Evolutionary conservation across 2,888 invertebrate genomes (phyloP).

Genomic region (Lobophora halterata): DNA sequence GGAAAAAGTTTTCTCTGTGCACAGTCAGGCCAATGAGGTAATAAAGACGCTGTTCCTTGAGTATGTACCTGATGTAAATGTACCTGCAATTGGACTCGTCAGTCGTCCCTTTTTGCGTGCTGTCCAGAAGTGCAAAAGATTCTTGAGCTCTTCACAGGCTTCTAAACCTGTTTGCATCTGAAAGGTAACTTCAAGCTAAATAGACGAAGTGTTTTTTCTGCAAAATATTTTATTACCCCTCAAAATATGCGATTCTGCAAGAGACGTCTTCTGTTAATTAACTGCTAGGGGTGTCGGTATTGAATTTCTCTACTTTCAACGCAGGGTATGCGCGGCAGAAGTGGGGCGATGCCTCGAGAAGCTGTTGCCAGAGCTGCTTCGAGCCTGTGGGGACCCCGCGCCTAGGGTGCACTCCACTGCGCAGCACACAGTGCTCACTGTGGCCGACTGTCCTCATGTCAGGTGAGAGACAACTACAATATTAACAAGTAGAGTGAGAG

Average conservation of each 20-base stretch:
- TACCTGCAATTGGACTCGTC: too few species aligned
- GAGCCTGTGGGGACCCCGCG: slow-evolving; percentile 93
- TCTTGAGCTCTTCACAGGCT: too few species aligned
- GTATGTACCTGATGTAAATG: slow-evolving; percentile 90
- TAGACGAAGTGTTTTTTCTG: too few species aligned
- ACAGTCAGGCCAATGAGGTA: slow-evolving; percentile 91
- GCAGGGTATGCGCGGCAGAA: slow-evolving; percentile 90
- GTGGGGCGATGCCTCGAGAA: slow-evolving; percentile 91
- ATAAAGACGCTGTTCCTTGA: slow-evolving; percentile 90
- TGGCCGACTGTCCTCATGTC: slow-evolving; percentile 91
- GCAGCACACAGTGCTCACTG: slow-evolving; percentile 91
- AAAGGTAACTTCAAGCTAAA: too few species aligned
- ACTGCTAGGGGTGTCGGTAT: too few species aligned
- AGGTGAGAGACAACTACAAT: slow-evolving; percentile 64
- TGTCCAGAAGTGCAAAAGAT: slow-evolving; percentile 90
- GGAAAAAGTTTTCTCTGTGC: slow-evolving; percentile 95
- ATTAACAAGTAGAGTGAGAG: not conserved
- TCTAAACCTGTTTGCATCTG: too few species aligned
- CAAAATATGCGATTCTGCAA: too few species aligned
- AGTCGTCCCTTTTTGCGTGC: too few species aligned
- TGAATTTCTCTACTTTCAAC: slow-evolving; percentile 19
- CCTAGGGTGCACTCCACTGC: slow-evolving; percentile 93
- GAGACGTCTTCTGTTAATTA: too few species aligned
- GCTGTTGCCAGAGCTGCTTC: slow-evolving; percentile 89
- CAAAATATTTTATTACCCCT: too few species aligned